Conservation (phyloP, 2,797 vertebrate genomes). For the Semotilus atromaculatus region DNA sequence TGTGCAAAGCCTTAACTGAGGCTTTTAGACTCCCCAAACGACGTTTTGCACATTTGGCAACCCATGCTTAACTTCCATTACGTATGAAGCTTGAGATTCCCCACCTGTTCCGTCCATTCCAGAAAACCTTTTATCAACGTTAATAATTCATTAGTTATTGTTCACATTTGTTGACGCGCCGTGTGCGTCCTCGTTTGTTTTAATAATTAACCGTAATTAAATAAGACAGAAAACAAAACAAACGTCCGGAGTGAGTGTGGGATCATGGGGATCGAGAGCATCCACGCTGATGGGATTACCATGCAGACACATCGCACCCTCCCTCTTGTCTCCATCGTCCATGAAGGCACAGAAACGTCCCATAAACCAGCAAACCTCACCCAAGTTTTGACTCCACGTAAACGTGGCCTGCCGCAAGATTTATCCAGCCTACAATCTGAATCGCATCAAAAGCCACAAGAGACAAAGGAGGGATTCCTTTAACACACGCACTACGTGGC, state of each 20-base stretch:
- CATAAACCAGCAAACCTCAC: constrained; percentile 35
- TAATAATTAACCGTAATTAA: constrained; percentile 70
- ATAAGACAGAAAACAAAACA: constrained; percentile 44
- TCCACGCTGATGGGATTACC: constrained; percentile 2
- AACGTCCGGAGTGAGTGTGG: constrained; percentile 25
- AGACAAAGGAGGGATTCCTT: constrained; percentile 33
- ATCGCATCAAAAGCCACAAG: constrained; percentile 20
- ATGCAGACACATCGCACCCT: not conserved
- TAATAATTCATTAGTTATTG: constrained; percentile 73
- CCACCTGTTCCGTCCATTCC: constrained; percentile 65
- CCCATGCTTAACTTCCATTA: constrained; percentile 53
- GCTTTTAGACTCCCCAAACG: constrained; percentile 52
- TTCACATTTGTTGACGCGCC: constrained; percentile 65
- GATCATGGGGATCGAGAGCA: not conserved
- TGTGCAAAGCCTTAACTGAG: constrained; percentile 39
- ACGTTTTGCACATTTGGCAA: constrained; percentile 67
- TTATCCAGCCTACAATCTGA: constrained; percentile 34
- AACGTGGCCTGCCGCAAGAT: constrained; percentile 45
- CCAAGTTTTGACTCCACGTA: constrained; percentile 39
- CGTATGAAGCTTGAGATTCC: constrained; percentile 42
- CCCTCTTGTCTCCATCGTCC: constrained; percentile 19
- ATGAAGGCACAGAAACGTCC: constrained; percentile 20
- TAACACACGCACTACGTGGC: constrained; percentile 17
- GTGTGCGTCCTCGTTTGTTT: constrained; percentile 63
- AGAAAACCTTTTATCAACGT: constrained; percentile 76